These are phyloP conservation scores for Galleria mellonella DNA, from an alignment of 1,140 invertebrate genomes.

Conservation along the genomic window DNA sequence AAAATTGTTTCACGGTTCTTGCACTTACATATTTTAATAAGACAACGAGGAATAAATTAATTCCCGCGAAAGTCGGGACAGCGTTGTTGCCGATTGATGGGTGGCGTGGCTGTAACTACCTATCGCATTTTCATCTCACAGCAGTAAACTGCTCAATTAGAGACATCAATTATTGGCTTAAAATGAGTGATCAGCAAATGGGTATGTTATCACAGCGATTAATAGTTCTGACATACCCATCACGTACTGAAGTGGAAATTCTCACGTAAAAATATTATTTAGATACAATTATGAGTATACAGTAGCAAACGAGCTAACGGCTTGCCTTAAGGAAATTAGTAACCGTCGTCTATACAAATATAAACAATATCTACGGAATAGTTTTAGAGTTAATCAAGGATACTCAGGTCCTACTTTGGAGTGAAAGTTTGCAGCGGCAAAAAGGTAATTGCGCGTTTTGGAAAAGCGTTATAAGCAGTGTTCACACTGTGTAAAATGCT, in stretches of 20 bases:
- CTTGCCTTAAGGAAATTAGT: too few relatives aligned
- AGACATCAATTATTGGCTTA: constrained; percentile 18
- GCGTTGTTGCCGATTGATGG: constrained; percentile 41
- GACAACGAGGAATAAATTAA: constrained; percentile 59
- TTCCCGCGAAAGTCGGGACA: constrained; percentile 58
- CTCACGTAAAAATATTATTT: too few relatives aligned
- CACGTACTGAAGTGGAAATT: too few relatives aligned
- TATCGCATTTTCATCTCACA: constrained; percentile 59
- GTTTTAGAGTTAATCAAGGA: too few relatives aligned
- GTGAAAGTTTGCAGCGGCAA: too few relatives aligned
- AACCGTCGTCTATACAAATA: too few relatives aligned
- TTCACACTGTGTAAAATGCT: neutral
- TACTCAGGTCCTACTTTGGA: too few relatives aligned
- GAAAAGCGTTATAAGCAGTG: constrained; percentile 5
- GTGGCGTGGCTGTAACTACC: constrained; percentile 15
- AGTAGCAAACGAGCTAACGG: too few relatives aligned
- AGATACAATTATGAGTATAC: too few relatives aligned
- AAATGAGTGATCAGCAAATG: constrained; percentile 7
- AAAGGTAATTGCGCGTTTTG: constrained; percentile 6
- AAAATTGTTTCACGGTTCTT: constrained; percentile 68
- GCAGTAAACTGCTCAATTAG: constrained; percentile 36
- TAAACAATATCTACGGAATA: too few relatives aligned
- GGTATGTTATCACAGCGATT: constrained; percentile 9
- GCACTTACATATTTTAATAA: constrained; percentile 66
- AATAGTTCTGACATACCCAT: neutral